Conservation (phyloP, 2,113 vertebrate genomes). For the Proterorhinus semilunaris region DNA sequence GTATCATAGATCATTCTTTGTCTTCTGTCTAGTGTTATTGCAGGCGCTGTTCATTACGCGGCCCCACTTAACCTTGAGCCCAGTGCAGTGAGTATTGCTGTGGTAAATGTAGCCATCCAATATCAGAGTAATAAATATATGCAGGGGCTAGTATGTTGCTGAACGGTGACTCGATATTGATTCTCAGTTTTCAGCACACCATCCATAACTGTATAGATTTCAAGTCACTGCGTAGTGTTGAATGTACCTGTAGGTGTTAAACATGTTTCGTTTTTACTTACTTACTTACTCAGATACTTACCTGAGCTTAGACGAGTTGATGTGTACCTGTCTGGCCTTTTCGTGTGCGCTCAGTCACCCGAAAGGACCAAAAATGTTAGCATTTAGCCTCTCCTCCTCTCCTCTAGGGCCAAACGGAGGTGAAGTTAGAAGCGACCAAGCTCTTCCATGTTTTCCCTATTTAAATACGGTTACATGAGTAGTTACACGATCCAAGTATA, state of each 20-base stretch:
- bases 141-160: not conserved
- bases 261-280: not conserved
- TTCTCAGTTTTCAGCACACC: slow-evolving; percentile 46
- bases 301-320: no score
- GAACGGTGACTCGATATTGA: slow-evolving; percentile 36
- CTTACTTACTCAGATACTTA: no score
- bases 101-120: not conserved
- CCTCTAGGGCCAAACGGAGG: no score
- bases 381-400: no score
- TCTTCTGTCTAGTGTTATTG: not conserved
- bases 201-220: slow-evolving; percentile 66
- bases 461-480: no score
- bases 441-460: no score
- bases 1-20: slow-evolving; percentile 15
- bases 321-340: no score
- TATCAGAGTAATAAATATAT: not conserved
- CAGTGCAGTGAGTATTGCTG: not conserved
- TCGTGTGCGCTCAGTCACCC: no score
- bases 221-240: slow-evolving; percentile 11
- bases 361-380: no score
- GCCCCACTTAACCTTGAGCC: not conserved
- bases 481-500: no score
- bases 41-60: slow-evolving; percentile 11
- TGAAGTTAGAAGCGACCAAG: no score
- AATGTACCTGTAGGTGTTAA: not conserved